These are phyloP conservation scores for Nephila pilipes DNA, from an alignment of 1,140 invertebrate species.

Conservation along the genomic window DNA sequence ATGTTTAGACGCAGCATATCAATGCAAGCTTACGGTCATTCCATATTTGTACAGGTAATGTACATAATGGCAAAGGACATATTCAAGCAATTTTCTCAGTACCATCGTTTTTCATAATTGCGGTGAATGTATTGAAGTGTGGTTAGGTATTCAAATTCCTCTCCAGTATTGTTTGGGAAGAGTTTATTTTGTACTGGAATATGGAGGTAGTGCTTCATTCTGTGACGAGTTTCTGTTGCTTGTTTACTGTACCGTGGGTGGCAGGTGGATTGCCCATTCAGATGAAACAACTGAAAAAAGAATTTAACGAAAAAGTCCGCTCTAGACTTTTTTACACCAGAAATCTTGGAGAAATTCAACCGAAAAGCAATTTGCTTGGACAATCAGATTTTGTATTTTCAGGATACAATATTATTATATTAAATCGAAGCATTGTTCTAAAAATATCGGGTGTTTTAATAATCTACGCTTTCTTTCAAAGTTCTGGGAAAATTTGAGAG, in stretches of 20 bases:
- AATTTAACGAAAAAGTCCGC: background rate
- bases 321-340: no score
- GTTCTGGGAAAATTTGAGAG: background rate
- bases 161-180: no score
- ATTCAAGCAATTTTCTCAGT: background rate
- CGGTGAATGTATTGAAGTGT: background rate
- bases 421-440: background rate
- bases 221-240: background rate
- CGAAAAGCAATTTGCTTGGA: background rate
- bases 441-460: background rate
- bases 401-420: background rate
- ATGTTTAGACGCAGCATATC: no score
- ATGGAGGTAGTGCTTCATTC: background rate
- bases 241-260: background rate
- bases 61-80: no score
- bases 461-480: background rate
- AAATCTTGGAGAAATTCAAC: no score
- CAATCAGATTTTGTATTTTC: background rate
- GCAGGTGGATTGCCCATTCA: background rate
- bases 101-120: background rate
- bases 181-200: no score
- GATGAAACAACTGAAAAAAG: background rate
- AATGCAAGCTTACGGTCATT: no score
- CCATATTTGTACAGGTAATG: no score
- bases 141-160: no score